phyloP scores from a whole-genome alignment of 2,113 vertebrate species.

The Pelusios castaneus region DNA sequence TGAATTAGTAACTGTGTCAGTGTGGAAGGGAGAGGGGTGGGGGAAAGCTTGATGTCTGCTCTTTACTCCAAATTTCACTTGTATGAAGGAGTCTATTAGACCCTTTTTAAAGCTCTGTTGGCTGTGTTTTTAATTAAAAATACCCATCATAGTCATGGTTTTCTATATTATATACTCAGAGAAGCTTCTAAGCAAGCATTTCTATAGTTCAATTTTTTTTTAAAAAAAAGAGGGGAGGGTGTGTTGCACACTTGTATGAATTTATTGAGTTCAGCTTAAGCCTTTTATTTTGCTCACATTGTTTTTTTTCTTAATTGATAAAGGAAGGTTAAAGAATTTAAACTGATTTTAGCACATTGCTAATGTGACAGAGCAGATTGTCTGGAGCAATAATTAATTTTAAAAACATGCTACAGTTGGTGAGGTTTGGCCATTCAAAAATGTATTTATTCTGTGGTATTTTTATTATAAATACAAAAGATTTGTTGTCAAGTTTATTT shows the following conservation, averaged over 20 bases:
- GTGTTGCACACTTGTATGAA: neutral
- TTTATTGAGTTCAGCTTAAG: neutral
- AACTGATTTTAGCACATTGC: slow-evolving; percentile 15
- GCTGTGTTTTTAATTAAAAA: slow-evolving; percentile 55
- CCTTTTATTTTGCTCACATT: slow-evolving; percentile 12
- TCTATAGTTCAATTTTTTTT: slow-evolving; percentile 40
- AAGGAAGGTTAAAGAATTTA: slow-evolving; percentile 18
- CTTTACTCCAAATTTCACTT: slow-evolving; percentile 10
- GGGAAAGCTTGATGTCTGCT: neutral
- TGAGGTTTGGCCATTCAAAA: neutral
- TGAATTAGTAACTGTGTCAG: slow-evolving; percentile 36
- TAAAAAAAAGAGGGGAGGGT: neutral
- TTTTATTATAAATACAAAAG: neutral
- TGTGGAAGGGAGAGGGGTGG: neutral
- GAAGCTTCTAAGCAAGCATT: slow-evolving; percentile 23
- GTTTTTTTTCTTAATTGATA: slow-evolving; percentile 5
- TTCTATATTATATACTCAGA: neutral
- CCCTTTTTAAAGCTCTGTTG: slow-evolving; percentile 18
- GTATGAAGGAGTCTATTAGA: slow-evolving; percentile 25
- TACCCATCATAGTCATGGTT: slow-evolving; percentile 16
- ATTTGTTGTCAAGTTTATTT: neutral
- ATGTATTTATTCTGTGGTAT: neutral
- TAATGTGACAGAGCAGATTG: neutral
- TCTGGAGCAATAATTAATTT: neutral
- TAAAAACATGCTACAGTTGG: neutral